Evolutionary conservation across 1,140 invertebrate species (phyloP), one percentile per base, ranked within the genome.

Genomic region (Phymastichus coffea): DNA sequence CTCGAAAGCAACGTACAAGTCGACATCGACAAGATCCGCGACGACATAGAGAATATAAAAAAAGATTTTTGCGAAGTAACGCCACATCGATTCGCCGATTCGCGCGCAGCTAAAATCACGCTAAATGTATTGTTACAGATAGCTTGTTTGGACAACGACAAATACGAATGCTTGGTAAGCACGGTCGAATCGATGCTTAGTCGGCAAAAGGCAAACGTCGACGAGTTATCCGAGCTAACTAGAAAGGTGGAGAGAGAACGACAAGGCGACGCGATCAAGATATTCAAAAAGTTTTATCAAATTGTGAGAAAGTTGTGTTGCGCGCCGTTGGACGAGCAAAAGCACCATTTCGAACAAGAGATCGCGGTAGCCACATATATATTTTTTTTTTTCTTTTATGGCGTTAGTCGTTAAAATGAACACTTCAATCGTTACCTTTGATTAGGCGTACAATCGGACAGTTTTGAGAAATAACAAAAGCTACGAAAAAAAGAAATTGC

Each of bases 381-480:
- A n/a, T n/a, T n/a, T n/a, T n/a, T n/a, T n/a, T n/a, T n/a, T n/a
- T n/a, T n/a, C n/a, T n/a, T n/a, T n/a, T n/a, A n/a, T n/a, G n/a
- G n/a, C n/a, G n/a, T n/a, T n/a, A n/a, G n/a, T n/a, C n/a, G n/a
- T n/a, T n/a, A n/a, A n/a, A n/a, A n/a, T n/a, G n/a, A n/a, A n/a
- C n/a, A n/a, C n/a, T n/a, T n/a, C n/a, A n/a, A n/a, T n/a, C n/a
- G n/a, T n/a, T n/a, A n/a, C n/a, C n/a, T n/a, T n/a, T n/a, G 25
- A 51, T 44, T 19, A 65, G 61, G 51, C 61, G 14, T 68, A 68
- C 22, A 66, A 68, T 48, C 14, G 47, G 41, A 49, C 20, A 8
- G 19, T 38, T 26, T 54, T 63, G 28, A 12, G 15, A 15, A 63
- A 62, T 54, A 52, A 63, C 22, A 63, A 58, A 33, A 48, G 37